Base-by-base conservation (phyloP, 2,888 invertebrate species). In the Byasa hedistus region DNA sequence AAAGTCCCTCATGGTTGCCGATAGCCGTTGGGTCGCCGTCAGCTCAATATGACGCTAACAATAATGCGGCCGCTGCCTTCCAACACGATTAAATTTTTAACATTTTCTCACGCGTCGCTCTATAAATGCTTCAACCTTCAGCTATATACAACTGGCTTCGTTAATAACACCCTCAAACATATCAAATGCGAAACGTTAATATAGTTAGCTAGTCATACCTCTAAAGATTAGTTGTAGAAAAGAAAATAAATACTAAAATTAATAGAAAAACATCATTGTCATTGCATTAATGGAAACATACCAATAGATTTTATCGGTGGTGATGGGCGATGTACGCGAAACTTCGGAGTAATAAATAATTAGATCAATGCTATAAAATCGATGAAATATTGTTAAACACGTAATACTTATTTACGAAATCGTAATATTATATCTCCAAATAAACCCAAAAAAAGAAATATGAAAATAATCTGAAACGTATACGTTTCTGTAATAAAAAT, bases 11-110 rank as follows among this genome's bases (percentile, higher is more conserved):
- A 70, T 69, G 71, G 74, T 72, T 70, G 69, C 73, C 71, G 55
- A 55, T 59, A 51, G 61, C 64, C 66, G 22, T 24, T 24, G 55
- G 70, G 68, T 76, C 81, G 80, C 73, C 79, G 83, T 85, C 86
- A 81, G 79, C 77, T 77, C 84, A 84, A 85, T 84, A 86, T 86
- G 87, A 80, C 81, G 82, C 78, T 75, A 72, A 76, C 81, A 81
- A 82, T 82, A 86, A 86, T 83, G 84, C 83, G 83, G 82, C 74
- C 81, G 63, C 70, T 69, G 69, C 69, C 73, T 75, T 70, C 74
- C 76, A 74, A 77, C 79, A 76, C 82, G 81, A 86, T 87, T 84
- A 85, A 86, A 86, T 86, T 85, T 86, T 83, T 79, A 78, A 79
- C 85, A 82, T 85, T 67, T 67, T 48, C 60, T 62, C 52, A 58